Conservation (phyloP, 2,888 invertebrate genomes). For the Parascotia fuliginaria region DNA sequence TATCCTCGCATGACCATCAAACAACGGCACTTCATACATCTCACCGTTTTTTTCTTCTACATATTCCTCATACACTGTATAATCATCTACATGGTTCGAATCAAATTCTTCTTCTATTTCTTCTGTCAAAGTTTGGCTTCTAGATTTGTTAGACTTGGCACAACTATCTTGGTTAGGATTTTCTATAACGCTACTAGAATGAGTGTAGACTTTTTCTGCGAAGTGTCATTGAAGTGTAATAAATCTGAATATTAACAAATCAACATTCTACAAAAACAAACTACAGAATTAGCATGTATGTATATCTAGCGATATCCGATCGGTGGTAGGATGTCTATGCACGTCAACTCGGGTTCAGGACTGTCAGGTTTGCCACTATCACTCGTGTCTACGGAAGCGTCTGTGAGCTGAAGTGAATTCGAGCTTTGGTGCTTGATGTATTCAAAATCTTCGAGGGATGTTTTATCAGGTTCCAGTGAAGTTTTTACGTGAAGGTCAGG, state of each 20-base stretch:
- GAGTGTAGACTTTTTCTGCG: constrained; percentile 67
- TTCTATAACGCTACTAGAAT: constrained; percentile 42
- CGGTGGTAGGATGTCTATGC: constrained; percentile 76
- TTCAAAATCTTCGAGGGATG: constrained; percentile 51
- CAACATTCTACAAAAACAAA: constrained; percentile 44
- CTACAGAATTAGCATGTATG: constrained; percentile 46
- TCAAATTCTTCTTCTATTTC: constrained; percentile 57
- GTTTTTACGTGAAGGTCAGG: constrained; percentile 27
- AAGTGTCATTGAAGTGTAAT: constrained; percentile 56
- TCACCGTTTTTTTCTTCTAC: constrained; percentile 61
- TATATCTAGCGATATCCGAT: constrained; percentile 76
- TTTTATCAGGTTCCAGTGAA: constrained; percentile 44
- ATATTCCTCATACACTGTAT: constrained; percentile 62
- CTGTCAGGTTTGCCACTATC: constrained; percentile 81
- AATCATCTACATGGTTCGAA: constrained; percentile 66
- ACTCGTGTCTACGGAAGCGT: constrained; percentile 77
- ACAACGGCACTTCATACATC: constrained; percentile 70
- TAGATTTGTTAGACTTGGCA: constrained; percentile 46
- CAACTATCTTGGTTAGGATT: constrained; percentile 51
- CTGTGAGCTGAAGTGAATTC: constrained; percentile 64
- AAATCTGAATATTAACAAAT: constrained; percentile 41
- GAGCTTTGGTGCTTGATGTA: constrained; percentile 53
- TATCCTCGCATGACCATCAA: constrained; percentile 73
- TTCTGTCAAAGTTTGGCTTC: constrained; percentile 38
- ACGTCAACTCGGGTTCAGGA: constrained; percentile 75